Base-by-base conservation (phyloP, 2,888 invertebrate genomes). In the Microdon myrmicae region DNA sequence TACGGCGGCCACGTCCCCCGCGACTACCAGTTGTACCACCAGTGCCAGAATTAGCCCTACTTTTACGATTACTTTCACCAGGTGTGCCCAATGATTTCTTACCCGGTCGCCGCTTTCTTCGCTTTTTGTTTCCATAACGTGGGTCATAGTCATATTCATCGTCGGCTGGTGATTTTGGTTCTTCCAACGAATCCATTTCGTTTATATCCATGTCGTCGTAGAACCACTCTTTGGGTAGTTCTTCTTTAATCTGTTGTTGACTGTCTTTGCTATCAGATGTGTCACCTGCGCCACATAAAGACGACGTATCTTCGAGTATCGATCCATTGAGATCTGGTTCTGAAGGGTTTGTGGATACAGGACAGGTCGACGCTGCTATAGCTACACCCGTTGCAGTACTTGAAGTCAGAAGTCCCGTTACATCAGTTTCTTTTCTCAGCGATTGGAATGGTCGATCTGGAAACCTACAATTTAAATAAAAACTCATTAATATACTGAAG, bases 91-190 rank as follows among this genome's bases (percentile, higher is more conserved):
- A 28, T 9, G 73, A 68, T 45, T 77, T 77, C 48, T 77, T 77
- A 9, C 76, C 76, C 2, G 74, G 73, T n/a, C 79, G 73, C 31
- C 77, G 76, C 71, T 79, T 80, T 72, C 78, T 76, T 66, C 80
- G 73, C 56, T 80, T 80, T 35, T 80, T 80, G 48, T 73, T 79
- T 5, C 80, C 80, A 59, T 80, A 80, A 8, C 79, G 76, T 48
- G 80, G 79, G 75, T 92, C 92, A 77, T 94, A 96, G 76, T 96
- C 96, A 74, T 92, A 91, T 78, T 96, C 96, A 8, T 94, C 94
- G 74, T 95, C 94, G 16, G 90, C 88, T 72, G 95, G 94, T 25
- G 91, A 88, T 74, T 95, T 94, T 0, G 90, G 93, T 73, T 94
- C 94, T 73, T 95, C 95, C 61, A 92, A 90, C 1, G 90, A 90